These are phyloP conservation scores for Spodoptera exigua DNA, from an alignment of 2,888 invertebrate species.

Conservation along the genomic window DNA sequence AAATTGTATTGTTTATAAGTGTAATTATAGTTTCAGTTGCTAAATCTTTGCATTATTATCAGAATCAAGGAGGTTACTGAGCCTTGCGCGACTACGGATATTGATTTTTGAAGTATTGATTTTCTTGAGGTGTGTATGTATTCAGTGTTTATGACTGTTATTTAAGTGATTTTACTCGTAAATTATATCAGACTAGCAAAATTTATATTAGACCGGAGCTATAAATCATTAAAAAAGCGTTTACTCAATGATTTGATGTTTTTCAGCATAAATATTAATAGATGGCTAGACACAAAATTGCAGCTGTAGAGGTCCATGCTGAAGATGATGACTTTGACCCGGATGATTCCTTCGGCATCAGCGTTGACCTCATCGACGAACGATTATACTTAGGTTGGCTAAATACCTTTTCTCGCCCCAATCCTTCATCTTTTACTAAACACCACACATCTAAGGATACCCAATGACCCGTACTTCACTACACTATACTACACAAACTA, in stretches of 20 bases:
- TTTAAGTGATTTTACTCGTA: not conserved
- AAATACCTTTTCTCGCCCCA: too few relatives aligned
- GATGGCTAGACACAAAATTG: slow-evolving; percentile 77
- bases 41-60: not conserved
- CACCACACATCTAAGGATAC: too few relatives aligned
- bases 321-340: slow-evolving; percentile 59
- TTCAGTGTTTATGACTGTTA: not conserved
- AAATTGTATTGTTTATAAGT: slow-evolving; percentile 4
- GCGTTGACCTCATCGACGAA: slow-evolving; percentile 82
- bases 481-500: not conserved
- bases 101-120: slow-evolving; percentile 55
- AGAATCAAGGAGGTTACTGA: not conserved
- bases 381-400: slow-evolving; percentile 77
- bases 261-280: slow-evolving; percentile 57
- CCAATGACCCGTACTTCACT: too few relatives aligned
- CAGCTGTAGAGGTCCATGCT: slow-evolving; percentile 79
- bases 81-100: slow-evolving; percentile 37
- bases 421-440: too few relatives aligned
- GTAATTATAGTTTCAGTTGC: not conserved
- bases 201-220: not conserved
- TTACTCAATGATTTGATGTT: not conserved
- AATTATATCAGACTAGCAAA: not conserved
- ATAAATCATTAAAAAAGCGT: too few relatives aligned
- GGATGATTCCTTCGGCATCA: slow-evolving; percentile 72
- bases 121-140: slow-evolving; percentile 34